These are phyloP conservation scores for Saccostrea glomerata DNA, from an alignment of 1,140 invertebrate species.

Conservation along the genomic window DNA sequence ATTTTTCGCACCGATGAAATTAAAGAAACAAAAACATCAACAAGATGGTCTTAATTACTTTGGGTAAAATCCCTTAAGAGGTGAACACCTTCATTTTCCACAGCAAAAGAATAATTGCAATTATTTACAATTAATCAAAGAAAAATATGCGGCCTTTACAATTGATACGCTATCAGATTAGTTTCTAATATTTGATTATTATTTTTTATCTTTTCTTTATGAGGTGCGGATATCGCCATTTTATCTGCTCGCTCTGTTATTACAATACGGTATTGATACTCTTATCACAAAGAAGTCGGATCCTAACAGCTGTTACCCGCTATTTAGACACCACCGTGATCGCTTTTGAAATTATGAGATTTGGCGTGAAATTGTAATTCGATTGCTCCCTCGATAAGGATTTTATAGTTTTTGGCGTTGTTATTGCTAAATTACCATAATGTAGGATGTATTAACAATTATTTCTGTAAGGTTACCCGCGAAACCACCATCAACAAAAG, in stretches of 20 bases:
- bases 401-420: neutral
- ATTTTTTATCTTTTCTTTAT: constrained; percentile 32
- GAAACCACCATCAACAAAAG: neutral
- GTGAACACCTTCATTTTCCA: constrained; percentile 10
- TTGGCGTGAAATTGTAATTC: constrained; percentile 36
- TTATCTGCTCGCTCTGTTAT: neutral
- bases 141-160: neutral
- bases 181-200: constrained; percentile 33
- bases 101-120: neutral
- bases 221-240: constrained; percentile 11
- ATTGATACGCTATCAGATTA: constrained; percentile 21
- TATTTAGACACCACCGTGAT: neutral
- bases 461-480: neutral
- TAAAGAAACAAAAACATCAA: neutral
- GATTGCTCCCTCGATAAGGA: constrained; percentile 26
- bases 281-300: neutral
- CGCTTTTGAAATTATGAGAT: constrained; percentile 28
- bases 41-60: constrained; percentile 16
- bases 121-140: constrained; percentile 37
- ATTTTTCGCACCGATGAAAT: neutral
- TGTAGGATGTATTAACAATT: neutral
- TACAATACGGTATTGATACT: constrained; percentile 12
- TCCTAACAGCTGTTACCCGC: neutral
- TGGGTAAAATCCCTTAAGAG: neutral
- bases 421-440: constrained; percentile 4